Base-by-base conservation (phyloP, 2,888 invertebrate species). In the Phytoseiulus persimilis region DNA sequence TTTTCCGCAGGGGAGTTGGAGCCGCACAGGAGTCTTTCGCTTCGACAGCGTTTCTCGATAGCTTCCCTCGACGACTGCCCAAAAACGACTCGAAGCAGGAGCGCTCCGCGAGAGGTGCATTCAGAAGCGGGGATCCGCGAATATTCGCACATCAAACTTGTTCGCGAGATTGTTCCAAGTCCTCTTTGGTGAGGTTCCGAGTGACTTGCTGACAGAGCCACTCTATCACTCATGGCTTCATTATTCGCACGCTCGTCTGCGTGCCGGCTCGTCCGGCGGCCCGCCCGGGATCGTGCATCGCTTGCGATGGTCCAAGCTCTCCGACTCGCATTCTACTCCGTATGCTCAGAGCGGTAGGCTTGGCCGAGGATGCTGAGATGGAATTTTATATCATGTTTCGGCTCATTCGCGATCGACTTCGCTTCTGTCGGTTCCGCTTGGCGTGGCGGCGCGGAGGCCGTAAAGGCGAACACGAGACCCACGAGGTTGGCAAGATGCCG, bases 171-270 rank as follows among this genome's bases (percentile, higher is more conserved):
- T n/a, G 32, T 83, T 45, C 28, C 33, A 18, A 89, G n/a, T 65
- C 87, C 9, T 32, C 87, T 90, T 83, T 90, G 83, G 39, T 89
- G 84, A 90, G 83, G 89, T 83, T 89, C 1, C 33, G 39, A 83
- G 31, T 45, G 83, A 32, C 83, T 90, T 87, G 23, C 65, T 23
- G 32, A 32, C 46, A 32, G 32, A 32, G 89, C 32, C 65, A 65
- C 33, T 33, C 33, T 28, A 32, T 90, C 32, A 11, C 23, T 90
- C 33, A 46, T 90, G 6, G 14, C 65, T 90, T 1, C 32, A 5
- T 89, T 31, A 65, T 33, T 89, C 32, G 39, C 6, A 23, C 32
- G 14, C 89, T 90, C 65, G 46, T 11, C 46, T 14, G 46, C 14
- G 9, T 6, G 9, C 14, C 46, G 9, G 14, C 14, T 46, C 46